Percentiles rank a stretch among this genome's conserved stretches.
Evolutionary conservation across 2,888 invertebrate genomes (phyloP).

Genomic region (Phlogophora meticulosa): DNA sequence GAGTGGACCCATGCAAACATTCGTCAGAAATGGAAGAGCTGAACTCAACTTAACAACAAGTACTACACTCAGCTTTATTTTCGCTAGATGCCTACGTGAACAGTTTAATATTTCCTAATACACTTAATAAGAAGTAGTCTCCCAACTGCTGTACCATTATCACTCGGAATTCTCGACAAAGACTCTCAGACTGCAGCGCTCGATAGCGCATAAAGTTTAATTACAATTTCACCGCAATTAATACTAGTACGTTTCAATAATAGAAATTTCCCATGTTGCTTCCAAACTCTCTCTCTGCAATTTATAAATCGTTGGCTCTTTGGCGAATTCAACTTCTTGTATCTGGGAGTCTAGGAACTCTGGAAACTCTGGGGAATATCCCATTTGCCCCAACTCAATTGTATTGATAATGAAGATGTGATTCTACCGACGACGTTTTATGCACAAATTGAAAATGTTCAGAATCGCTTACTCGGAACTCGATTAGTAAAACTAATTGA

Average conservation of each 20-base stretch:
- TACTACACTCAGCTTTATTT: not conserved
- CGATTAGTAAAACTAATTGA: conserved; percentile 72
- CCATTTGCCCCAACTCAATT: conserved; percentile 75
- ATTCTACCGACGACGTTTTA: conserved; percentile 73
- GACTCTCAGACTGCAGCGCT: conserved; percentile 48
- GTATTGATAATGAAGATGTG: conserved; percentile 84
- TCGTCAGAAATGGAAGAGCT: too few species aligned
- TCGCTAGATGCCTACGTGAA: not conserved
- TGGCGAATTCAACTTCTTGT: conserved; percentile 69
- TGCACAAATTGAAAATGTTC: conserved; percentile 81
- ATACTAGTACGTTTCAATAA: conserved; percentile 60
- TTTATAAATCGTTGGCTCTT: conserved; percentile 66
- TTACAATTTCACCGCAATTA: conserved; percentile 65
- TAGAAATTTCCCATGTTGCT: conserved; percentile 60
- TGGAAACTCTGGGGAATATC: conserved; percentile 69
- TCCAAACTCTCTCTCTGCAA: conserved; percentile 61
- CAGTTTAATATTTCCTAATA: not conserved
- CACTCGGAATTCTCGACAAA: conserved; percentile 37
- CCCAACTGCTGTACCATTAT: conserved; percentile 3
- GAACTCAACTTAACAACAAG: too few species aligned
- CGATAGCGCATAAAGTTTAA: conserved; percentile 58
- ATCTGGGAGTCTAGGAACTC: conserved; percentile 67
- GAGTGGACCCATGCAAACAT: too few species aligned
- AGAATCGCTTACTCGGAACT: conserved; percentile 68
- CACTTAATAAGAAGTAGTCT: not conserved